Evolutionary conservation across 2,888 invertebrate species (phyloP).

Genomic region (Cheilosia scutellata): DNA sequence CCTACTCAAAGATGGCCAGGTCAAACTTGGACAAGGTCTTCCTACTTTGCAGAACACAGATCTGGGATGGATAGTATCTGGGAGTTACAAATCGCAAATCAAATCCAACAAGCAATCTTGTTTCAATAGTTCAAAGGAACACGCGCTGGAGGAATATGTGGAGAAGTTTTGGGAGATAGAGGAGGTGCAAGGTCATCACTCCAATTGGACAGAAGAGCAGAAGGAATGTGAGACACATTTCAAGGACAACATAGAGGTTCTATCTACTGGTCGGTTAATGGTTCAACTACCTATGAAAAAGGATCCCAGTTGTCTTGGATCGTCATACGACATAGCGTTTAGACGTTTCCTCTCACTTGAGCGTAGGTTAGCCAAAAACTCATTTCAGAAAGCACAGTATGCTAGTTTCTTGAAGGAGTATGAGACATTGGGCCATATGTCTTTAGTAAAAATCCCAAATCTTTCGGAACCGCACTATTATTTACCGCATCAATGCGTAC

Average conservation of each 20-base stretch:
- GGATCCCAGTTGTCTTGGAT: not conserved
- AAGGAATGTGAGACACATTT: not conserved
- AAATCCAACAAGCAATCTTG: too few relatives aligned
- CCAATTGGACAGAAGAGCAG: not conserved
- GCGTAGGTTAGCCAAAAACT: not conserved
- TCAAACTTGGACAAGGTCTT: too few relatives aligned
- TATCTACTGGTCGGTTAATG: not conserved
- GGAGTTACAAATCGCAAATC: too few relatives aligned
- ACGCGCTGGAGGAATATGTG: not conserved
- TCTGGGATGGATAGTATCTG: too few relatives aligned
- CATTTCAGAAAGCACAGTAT: not conserved
- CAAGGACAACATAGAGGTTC: not conserved
- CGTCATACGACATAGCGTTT: not conserved
- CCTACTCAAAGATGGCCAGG: too few relatives aligned
- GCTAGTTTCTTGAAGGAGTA: not conserved
- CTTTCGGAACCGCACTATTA: not conserved
- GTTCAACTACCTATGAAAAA: not conserved
- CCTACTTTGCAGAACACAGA: too few relatives aligned
- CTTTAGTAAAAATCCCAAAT: not conserved
- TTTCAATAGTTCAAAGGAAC: too few relatives aligned
- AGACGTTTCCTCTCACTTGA: not conserved
- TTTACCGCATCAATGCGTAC: constrained; percentile 64
- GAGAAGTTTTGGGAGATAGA: not conserved
- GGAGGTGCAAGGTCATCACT: not conserved
- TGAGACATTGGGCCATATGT: not conserved